These are phyloP conservation scores for Formica aserva DNA, from an alignment of 2,888 invertebrate species.

Conservation along the genomic window DNA sequence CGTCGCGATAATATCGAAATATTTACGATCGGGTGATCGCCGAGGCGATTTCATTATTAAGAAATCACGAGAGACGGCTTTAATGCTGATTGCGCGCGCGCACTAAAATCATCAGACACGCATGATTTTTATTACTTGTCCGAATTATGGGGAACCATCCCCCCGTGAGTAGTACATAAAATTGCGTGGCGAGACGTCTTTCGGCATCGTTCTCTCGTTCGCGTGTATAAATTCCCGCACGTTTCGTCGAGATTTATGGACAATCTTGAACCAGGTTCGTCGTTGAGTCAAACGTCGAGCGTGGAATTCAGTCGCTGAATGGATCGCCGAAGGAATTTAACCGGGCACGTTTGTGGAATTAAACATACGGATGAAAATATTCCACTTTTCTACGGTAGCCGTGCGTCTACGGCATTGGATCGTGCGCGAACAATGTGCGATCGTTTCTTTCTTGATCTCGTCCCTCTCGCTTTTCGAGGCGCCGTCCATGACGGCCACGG, in stretches of 20 bases:
- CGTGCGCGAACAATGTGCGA: slow-evolving; percentile 24
- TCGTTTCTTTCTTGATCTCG: slow-evolving; percentile 20
- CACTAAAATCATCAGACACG: slow-evolving; percentile 1
- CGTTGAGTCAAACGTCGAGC: slow-evolving; percentile 12
- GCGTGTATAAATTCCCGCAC: slow-evolving; percentile 35
- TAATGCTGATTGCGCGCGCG: not conserved
- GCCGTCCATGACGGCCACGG: slow-evolving; percentile 2
- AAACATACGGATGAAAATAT: slow-evolving; percentile 40
- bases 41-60: slow-evolving; percentile 46
- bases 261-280: slow-evolving; percentile 24
- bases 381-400: slow-evolving; percentile 14
- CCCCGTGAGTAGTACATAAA: slow-evolving; percentile 8
- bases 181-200: not conserved
- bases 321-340: slow-evolving; percentile 29
- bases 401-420: not conserved
- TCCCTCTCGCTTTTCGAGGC: slow-evolving; percentile 36
- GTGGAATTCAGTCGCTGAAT: slow-evolving; percentile 41
- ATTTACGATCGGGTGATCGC: slow-evolving; percentile 40
- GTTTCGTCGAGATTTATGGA: slow-evolving; percentile 46
- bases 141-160: slow-evolving; percentile 19
- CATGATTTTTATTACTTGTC: slow-evolving; percentile 35
- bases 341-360: slow-evolving; percentile 38
- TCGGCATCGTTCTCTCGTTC: slow-evolving; percentile 25
- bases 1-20: slow-evolving; percentile 34
- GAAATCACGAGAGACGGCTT: slow-evolving; percentile 19